Base-by-base conservation (phyloP, 2,888 invertebrate species). In the Phlogophora meticulosa region DNA sequence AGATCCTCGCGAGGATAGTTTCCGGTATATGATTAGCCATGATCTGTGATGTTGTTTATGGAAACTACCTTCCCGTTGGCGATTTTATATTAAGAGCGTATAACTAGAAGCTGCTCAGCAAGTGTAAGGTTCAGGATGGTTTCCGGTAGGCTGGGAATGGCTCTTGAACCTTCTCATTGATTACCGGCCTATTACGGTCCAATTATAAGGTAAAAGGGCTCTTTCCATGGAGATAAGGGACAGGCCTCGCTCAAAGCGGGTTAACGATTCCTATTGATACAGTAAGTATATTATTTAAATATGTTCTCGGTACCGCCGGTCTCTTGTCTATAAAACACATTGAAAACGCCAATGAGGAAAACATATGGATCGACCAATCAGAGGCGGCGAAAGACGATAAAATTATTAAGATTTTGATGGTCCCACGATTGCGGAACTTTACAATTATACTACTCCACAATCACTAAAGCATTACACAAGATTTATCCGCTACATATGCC, bases 1-100 rank as follows among this genome's bases (percentile, higher is more conserved):
- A 51, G 67, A 40, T 22, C 62, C 57, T 55, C 10, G 55, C 49
- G 15, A n/a, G 32, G 53, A 62, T 58, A 51, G 28, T 56, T 78
- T 76, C 78, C 78, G 68, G 68, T 67, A 42, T 62, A 67, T 78
- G 67, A 75, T 75, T 77, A 72, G 45, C 40, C 13, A 20, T 58
- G 76, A 76, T 71, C 36, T 55, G 61, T 34, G 72, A 71, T 43
- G 72, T 73, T 62, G 49, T 60, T 73, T 62, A 63, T 65, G 28
- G 24, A 73, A 55, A 78, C 61, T 72, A 43, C 55, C 61, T 48
- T 22, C 22, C n/a, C 42, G n/a, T 60, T 46, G 61, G 51, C 17
- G 7, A 49, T 64, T 60, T 73, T 38, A 62, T 77, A 77, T 72
- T 42, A 71, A 57, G 38, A 60, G 7, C 22, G 46, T 34, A 53